A percentile compares a stretch with the other conserved stretches of the same genome.
Evolutionary conservation across 2,113 vertebrate species (phyloP).

Genomic region (Colaptes auratus): DNA sequence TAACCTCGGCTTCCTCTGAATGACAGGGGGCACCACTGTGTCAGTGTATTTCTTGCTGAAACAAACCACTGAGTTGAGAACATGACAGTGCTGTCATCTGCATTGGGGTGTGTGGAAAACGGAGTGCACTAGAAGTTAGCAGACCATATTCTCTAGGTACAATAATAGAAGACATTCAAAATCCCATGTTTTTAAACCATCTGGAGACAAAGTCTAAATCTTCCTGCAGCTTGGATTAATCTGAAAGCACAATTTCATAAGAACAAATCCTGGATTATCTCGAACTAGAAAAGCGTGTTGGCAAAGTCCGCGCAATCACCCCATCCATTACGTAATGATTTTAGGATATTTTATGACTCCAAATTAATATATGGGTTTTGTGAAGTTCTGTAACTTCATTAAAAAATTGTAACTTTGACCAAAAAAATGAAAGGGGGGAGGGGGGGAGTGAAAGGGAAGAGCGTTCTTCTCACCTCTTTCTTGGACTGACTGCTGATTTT

Average conservation of each 20-base stretch:
- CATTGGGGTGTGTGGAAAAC: not conserved
- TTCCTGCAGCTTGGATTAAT: not conserved
- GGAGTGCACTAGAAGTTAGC: not conserved
- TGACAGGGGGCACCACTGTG: not conserved
- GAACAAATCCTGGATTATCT: not conserved
- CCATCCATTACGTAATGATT: not conserved
- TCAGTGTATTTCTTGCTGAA: not conserved
- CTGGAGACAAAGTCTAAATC: not conserved
- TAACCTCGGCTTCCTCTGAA: not conserved
- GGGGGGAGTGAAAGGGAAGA: too few relatives aligned
- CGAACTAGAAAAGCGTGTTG: not conserved
- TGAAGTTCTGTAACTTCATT: too few relatives aligned
- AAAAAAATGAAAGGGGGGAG: too few relatives aligned
- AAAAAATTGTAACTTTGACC: not conserved
- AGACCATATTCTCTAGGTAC: not conserved
- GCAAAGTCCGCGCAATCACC: not conserved
- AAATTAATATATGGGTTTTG: not conserved
- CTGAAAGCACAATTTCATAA: not conserved
- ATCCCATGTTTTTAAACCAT: not conserved
- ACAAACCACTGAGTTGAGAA: not conserved
- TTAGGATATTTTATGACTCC: not conserved
- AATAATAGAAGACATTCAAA: not conserved
- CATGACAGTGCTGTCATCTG: not conserved
- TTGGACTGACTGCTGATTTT: not conserved
- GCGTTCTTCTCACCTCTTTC: not conserved